Evolutionary conservation across 2,113 vertebrate genomes (phyloP), one percentile per base, ranked within the genome.

Genomic region (Balaeniceps rex): DNA sequence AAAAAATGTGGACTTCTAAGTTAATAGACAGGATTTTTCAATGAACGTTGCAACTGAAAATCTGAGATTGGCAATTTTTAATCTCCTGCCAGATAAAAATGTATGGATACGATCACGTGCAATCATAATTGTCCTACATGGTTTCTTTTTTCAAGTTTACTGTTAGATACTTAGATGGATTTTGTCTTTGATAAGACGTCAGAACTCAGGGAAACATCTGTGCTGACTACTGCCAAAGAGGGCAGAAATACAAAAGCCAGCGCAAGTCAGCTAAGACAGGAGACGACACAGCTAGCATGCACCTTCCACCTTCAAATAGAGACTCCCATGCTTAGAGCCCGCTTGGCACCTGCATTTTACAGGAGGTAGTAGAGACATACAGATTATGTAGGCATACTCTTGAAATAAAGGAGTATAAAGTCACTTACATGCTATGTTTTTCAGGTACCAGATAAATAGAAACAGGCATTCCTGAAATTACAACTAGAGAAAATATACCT

Each of bases 291-390:
- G 63, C 57, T 36, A 55, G 69, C 51, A 38, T 2, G 3, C 28
- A 21, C 51, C 57, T 79, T 58, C 57, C 58, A 12, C 1, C 57
- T 84, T 25, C 58, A 51, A 15, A 4, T 0, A 11, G 36, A 57
- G 28, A 49, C 14, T 44, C 55, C 77, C 4, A 0, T 5, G 55
- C 61, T 12, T 11, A 8, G 16, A 0, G 22, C 68, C 54, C 3
- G 1, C 69, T 55, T 25, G 25, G 36, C 49, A 72, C 42, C 90
- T 51, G 22, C 11, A 4, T 57, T 17, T 19, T 8, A 31, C 36
- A 57, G 68, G 51, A 54, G 22, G 25, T 3, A 19, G 36, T 3
- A 40, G 23, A 61, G 44, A 63, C 40, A 12, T 26, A 90, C 19
- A 57, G 49, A 24, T 46, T 8, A 28, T 1, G 7, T 31, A 66